A percentile compares a stretch with the other conserved stretches of the same genome.
Conservation (phyloP, 2,888 invertebrate species). For the Drosophila anomalata region DNA sequence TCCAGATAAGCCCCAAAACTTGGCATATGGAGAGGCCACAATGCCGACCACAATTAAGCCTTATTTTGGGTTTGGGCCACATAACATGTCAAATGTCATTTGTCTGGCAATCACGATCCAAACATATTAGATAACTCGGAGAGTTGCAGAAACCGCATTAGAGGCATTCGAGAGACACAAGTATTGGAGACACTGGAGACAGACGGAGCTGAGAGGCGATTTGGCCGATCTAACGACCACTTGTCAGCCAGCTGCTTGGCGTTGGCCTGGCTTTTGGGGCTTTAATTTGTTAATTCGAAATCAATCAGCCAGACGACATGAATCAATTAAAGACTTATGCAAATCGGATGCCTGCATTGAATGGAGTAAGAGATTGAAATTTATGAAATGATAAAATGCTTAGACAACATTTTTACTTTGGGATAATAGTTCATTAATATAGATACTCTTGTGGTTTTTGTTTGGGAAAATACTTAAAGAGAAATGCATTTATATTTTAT, state of each 20-base stretch:
- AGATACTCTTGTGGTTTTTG: no score
- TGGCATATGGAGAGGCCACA: conserved; percentile 20
- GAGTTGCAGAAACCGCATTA: conserved; percentile 16
- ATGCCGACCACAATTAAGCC: conserved; percentile 57
- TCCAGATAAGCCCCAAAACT: conserved; percentile 55
- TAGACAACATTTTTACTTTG: no score
- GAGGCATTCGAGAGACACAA: no score
- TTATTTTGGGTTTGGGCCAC: conserved; percentile 52
- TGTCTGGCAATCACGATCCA: conserved; percentile 73
- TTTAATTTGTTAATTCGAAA: conserved; percentile 52
- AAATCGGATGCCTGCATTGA: conserved; percentile 19
- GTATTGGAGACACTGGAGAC: not conserved
- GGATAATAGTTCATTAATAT: no score
- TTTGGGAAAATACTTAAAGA: no score
- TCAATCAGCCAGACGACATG: conserved; percentile 65
- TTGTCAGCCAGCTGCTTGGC: conserved; percentile 46
- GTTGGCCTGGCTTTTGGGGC: conserved; percentile 43
- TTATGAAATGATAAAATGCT: no score
- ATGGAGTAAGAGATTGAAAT: not conserved
- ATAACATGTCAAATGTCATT: conserved; percentile 80
- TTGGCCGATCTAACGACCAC: conserved; percentile 26
- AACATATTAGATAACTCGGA: conserved; percentile 66
- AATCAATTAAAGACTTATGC: conserved; percentile 57
- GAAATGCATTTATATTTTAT: no score
- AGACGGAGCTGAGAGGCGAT: conserved; percentile 26